These are phyloP conservation scores for Dryococelus australis DNA, from an alignment of 2,888 invertebrate genomes.

Conservation along the genomic window DNA sequence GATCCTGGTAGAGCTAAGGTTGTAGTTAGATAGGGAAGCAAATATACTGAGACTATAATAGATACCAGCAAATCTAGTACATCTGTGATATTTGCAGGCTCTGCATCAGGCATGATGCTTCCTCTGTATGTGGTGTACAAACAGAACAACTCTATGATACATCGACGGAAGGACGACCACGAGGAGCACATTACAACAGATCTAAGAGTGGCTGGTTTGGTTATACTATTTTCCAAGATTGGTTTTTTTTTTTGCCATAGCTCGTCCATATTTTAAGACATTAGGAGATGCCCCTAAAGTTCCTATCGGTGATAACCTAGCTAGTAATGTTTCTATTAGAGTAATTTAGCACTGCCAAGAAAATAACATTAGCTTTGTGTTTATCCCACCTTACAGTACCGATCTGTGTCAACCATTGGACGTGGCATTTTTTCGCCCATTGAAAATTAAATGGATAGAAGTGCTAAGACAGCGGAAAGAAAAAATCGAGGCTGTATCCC, in stretches of 20 bases:
- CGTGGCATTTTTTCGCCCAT: constrained; percentile 47
- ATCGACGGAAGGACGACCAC: constrained; percentile 56
- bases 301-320: constrained; percentile 56
- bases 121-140: constrained; percentile 58
- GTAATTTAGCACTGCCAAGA: constrained; percentile 53
- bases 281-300: constrained; percentile 51
- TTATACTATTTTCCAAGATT: constrained; percentile 1
- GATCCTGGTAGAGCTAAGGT: too few species aligned
- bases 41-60: too few species aligned
- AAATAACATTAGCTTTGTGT: constrained; percentile 54
- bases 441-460: background rate
- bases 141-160: constrained; percentile 53
- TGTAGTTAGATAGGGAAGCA: too few species aligned
- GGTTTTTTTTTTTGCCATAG: background rate
- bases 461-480: background rate
- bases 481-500: background rate
- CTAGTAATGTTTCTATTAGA: constrained; percentile 51
- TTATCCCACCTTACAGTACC: constrained; percentile 54
- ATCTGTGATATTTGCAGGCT: too few species aligned
- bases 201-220: constrained; percentile 49
- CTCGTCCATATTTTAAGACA: background rate
- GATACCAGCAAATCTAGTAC: too few species aligned
- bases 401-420: constrained; percentile 54
- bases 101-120: constrained; percentile 51
- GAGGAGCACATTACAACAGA: constrained; percentile 54